Conservation (phyloP, 2,888 invertebrate genomes). For the Blastobasis lacticolella region DNA sequence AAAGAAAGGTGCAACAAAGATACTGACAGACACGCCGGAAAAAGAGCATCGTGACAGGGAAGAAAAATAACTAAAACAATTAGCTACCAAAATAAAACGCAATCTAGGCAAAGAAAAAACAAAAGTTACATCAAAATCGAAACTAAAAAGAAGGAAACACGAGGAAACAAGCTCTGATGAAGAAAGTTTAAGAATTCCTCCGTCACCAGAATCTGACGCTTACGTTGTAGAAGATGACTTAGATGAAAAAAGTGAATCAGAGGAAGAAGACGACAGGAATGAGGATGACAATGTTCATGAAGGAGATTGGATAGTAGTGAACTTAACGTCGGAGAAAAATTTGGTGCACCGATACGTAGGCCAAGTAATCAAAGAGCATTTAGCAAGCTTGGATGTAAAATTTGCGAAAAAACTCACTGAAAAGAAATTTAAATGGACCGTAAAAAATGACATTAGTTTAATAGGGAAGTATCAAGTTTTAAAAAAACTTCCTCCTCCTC, state of each 20-base stretch:
- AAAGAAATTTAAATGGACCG: conserved; percentile 20
- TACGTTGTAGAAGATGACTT: too few relatives aligned
- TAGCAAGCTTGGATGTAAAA: conserved; percentile 15
- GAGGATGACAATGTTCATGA: conserved; percentile 11
- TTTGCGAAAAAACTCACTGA: conserved; percentile 19
- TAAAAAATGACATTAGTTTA: conserved; percentile 13
- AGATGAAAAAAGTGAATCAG: conserved; percentile 9
- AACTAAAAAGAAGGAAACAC: too few relatives aligned
- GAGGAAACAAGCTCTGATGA: too few relatives aligned
- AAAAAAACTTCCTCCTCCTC: conserved; percentile 17
- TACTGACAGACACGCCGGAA: neutral
- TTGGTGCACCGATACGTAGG: conserved; percentile 19
- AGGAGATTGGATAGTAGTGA: conserved; percentile 20
- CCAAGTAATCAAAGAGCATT: conserved; percentile 13
- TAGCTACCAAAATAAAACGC: conserved; percentile 2
- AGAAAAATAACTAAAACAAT: conserved; percentile 5
- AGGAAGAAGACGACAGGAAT: conserved; percentile 8
- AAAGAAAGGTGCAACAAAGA: neutral
- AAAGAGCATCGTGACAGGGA: too few relatives aligned
- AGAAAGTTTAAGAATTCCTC: too few relatives aligned
- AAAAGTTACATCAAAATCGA: too few relatives aligned
- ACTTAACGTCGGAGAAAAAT: conserved; percentile 17
- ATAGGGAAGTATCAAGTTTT: conserved; percentile 18
- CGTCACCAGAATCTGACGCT: too few relatives aligned
- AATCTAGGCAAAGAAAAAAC: conserved; percentile 4